Conservation (phyloP, 2,113 vertebrate genomes). For the Tricholaema leucomelas region DNA sequence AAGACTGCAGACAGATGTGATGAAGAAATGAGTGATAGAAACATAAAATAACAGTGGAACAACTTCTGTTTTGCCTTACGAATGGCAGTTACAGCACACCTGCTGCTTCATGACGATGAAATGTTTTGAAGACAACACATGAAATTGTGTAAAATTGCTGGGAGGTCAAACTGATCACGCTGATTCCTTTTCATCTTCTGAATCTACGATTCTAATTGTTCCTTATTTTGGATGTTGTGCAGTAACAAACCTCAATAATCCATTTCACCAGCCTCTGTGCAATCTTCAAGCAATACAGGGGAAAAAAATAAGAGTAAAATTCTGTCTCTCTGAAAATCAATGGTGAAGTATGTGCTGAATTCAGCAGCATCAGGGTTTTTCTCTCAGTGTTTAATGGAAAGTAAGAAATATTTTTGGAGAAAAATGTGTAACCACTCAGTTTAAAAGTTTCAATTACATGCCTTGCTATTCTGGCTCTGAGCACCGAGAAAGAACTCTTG, state of each 20-base stretch:
- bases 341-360: not conserved
- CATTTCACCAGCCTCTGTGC: not conserved
- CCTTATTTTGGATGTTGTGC: not conserved
- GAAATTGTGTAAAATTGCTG: not conserved
- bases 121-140: not conserved
- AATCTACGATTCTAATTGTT: not conserved
- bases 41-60: not conserved
- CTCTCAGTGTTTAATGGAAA: not conserved
- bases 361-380: not conserved
- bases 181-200: not conserved
- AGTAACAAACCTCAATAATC: constrained; percentile 5
- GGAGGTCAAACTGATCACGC: constrained; percentile 25
- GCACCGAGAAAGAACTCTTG: not conserved
- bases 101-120: not conserved
- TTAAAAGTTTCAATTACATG: not conserved
- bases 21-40: not conserved
- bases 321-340: not conserved
- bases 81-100: not conserved
- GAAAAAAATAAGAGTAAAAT: not conserved
- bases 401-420: not conserved
- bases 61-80: not conserved
- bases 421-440: not conserved
- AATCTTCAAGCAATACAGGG: not conserved
- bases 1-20: not conserved
- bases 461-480: not conserved